These are phyloP conservation scores for Callipepla californica DNA, from an alignment of 2,113 vertebrate genomes.

Conservation along the genomic window DNA sequence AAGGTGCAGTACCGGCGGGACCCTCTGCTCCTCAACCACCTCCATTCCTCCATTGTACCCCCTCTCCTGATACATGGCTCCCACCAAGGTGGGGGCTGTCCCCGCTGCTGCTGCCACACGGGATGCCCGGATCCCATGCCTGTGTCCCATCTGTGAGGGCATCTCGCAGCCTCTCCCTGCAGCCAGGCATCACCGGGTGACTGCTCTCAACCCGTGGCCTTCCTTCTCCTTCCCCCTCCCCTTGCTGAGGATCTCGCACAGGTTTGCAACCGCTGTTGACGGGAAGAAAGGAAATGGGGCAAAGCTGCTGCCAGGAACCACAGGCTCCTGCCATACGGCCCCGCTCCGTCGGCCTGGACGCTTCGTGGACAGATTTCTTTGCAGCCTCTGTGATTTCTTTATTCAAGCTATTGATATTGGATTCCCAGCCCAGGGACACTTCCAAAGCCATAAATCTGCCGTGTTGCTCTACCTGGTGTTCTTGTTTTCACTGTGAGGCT, in stretches of 20 bases:
- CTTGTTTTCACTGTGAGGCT: slow-evolving; percentile 28
- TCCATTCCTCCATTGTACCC: neutral
- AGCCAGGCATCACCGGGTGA: fast-evolving
- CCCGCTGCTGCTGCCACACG: neutral
- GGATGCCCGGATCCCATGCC: fast-evolving
- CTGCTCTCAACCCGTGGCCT: neutral
- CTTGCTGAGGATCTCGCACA: neutral
- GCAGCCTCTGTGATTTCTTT: slow-evolving; percentile 55
- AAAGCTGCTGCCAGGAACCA: slow-evolving; percentile 69
- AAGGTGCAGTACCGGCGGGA: too few relatives aligned
- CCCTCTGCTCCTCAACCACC: neutral
- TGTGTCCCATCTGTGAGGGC: neutral
- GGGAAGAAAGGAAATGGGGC: slow-evolving; percentile 71
- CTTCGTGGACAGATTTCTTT: slow-evolving; percentile 45
- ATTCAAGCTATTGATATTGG: slow-evolving; percentile 71
- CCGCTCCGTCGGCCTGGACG: neutral
- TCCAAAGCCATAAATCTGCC: slow-evolving; percentile 53
- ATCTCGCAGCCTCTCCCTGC: neutral
- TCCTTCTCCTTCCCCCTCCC: neutral
- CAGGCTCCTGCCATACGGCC: slow-evolving; percentile 54
- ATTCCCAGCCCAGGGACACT: slow-evolving; percentile 19
- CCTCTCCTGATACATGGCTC: neutral
- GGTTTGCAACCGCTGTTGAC: slow-evolving; percentile 32
- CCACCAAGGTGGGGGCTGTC: neutral
- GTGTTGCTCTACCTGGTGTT: slow-evolving; percentile 37